Evolutionary conservation across 2,888 invertebrate species (phyloP).

Genomic region (Drosophila meridiana): DNA sequence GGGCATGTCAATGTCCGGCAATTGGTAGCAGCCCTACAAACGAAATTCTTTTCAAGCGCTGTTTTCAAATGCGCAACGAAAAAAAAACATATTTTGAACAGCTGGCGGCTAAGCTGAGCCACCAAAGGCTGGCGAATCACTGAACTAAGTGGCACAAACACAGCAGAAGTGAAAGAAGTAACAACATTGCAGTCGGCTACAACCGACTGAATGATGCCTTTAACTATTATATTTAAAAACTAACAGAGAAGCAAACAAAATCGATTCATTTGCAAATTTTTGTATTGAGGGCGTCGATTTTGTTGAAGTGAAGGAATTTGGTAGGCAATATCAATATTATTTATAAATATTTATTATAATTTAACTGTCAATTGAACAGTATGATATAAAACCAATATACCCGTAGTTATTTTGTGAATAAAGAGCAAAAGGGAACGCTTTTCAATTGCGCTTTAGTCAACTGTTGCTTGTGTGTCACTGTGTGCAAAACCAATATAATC

Average conservation of each 20-base stretch:
- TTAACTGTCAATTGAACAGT: background rate
- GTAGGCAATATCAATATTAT: background rate
- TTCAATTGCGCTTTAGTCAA: background rate
- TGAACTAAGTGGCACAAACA: conserved; percentile 33
- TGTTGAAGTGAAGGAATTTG: too few species aligned
- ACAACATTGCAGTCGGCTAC: background rate
- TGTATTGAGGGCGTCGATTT: background rate
- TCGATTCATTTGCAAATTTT: background rate
- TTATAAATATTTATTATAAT: too few species aligned
- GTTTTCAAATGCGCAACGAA: background rate
- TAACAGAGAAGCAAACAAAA: background rate
- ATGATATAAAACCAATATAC: background rate
- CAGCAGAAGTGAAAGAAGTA: background rate
- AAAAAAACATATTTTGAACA: conserved; percentile 2
- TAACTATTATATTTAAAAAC: background rate
- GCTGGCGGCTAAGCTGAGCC: conserved; percentile 11
- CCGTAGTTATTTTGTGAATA: background rate
- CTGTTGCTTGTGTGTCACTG: background rate
- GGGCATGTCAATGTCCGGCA: conserved; percentile 22
- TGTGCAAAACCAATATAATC: background rate
- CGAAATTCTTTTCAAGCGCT: conserved; percentile 12
- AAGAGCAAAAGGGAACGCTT: background rate
- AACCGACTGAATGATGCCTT: background rate
- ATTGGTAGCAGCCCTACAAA: conserved; percentile 22
- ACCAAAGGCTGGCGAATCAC: conserved; percentile 29